These are phyloP conservation scores for Drosophila insularis DNA, from an alignment of 1,140 invertebrate genomes.

Conservation along the genomic window DNA sequence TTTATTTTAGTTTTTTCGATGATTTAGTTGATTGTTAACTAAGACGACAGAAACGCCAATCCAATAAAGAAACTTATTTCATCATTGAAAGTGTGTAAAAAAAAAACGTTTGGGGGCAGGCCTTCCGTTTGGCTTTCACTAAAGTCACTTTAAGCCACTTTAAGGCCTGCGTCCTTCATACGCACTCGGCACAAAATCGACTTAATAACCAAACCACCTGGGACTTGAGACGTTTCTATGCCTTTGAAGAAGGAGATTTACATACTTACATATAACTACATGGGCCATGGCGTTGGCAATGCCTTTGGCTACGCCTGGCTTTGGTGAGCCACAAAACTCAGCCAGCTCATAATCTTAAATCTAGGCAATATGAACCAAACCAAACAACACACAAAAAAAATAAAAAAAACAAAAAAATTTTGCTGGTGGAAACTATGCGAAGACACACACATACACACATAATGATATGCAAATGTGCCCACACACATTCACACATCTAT, in stretches of 20 bases:
- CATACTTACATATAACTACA: constrained; percentile 55
- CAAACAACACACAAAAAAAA: background rate
- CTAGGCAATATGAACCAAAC: constrained; percentile 65
- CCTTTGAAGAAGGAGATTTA: constrained; percentile 56
- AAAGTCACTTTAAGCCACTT: constrained; percentile 37
- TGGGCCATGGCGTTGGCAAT: background rate
- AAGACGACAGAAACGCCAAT: background rate
- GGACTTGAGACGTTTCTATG: constrained; percentile 31
- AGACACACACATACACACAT: constrained; percentile 39
- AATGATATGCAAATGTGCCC: constrained; percentile 78
- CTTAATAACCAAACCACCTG: constrained; percentile 70
- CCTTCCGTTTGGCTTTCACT: constrained; percentile 7
- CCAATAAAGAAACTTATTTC: constrained; percentile 14
- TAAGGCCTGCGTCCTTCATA: background rate
- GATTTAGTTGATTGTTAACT: too few species aligned
- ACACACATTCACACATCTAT: constrained; percentile 6
- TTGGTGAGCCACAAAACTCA: constrained; percentile 69
- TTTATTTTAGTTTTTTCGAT: too few species aligned
- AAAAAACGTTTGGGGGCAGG: background rate
- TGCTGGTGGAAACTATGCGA: constrained; percentile 47
- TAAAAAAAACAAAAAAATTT: background rate
- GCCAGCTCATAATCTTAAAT: constrained; percentile 77
- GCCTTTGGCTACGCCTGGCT: constrained; percentile 34
- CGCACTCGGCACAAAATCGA: constrained; percentile 36
- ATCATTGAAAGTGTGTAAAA: background rate